Percentiles rank a stretch among this genome's conserved stretches.
Evolutionary conservation across 1,140 invertebrate genomes (phyloP).

Genomic region (Belonocnema kinseyi): DNA sequence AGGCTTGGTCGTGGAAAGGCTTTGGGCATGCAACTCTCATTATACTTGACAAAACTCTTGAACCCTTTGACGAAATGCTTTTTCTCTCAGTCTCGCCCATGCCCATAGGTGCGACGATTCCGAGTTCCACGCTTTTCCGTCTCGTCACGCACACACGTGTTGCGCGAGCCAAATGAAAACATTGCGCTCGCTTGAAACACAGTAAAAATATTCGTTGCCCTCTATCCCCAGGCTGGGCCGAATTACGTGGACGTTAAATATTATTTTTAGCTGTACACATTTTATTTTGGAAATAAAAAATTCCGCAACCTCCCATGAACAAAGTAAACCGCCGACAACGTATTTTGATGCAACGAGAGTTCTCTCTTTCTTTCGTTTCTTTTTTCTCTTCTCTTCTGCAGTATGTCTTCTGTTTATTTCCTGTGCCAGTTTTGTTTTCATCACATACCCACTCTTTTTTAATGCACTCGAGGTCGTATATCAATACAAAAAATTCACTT

Average conservation of each 20-base stretch:
- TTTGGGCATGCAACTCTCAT: conserved; percentile 16
- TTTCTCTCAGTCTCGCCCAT: conserved; percentile 11
- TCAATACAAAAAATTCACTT: conserved; percentile 13
- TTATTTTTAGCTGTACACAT: conserved; percentile 63
- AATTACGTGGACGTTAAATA: conserved; percentile 62
- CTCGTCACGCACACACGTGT: conserved; percentile 20
- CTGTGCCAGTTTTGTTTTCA: conserved; percentile 26
- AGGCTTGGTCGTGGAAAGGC: neutral
- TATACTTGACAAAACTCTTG: conserved; percentile 22
- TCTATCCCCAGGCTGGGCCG: conserved; percentile 50
- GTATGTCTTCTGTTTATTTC: conserved; percentile 12
- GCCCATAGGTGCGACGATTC: conserved; percentile 37
- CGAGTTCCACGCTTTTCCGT: conserved; percentile 43
- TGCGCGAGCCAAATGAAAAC: conserved; percentile 59
- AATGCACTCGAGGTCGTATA: conserved; percentile 11
- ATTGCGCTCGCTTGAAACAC: conserved; percentile 55
- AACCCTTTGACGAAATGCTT: conserved; percentile 18
- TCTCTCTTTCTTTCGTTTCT: conserved; percentile 32
- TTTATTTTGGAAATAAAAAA: conserved; percentile 63
- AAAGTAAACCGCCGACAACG: conserved; percentile 40
- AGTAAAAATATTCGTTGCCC: conserved; percentile 56
- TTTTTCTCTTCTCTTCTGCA: conserved; percentile 23
- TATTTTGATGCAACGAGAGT: conserved; percentile 54
- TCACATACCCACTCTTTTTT: conserved; percentile 19
- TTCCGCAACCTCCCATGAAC: conserved; percentile 52